Base-by-base conservation (phyloP, 2,888 invertebrate genomes). In the Nymphalis polychloros region DNA sequence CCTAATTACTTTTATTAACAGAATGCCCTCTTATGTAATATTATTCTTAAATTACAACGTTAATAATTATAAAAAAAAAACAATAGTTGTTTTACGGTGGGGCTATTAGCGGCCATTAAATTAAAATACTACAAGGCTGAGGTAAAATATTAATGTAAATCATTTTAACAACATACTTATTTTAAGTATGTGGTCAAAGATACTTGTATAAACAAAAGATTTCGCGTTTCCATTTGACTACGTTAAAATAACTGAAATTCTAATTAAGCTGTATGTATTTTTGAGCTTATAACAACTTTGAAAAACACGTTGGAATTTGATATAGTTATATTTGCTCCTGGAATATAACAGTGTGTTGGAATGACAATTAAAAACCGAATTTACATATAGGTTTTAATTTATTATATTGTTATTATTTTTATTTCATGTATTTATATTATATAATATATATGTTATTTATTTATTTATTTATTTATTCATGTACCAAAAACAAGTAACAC, bases 81-180 rank as follows among this genome's bases (percentile, higher is more conserved):
- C 68, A 73, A 74, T 72, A 74, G 73, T 69, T 72, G 72, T 70
- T 73, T 59, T 68, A 67, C 73, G 72, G 72, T 73, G 65, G 73
- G 73, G 75, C 76, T 74, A 78, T 80, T 79, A 79, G 73, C 72
- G 73, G 72, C 69, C 72, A 77, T 77, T 76, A 78, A 77, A 77
- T 76, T 76, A 77, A 74, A 75, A 74, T 69, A 77, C 74, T 75
- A 79, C 75, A 77, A 73, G 72, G 73, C 75, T 77, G 67, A 67
- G 55, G 73, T 69, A 77, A 78, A 79, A 74, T 76, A 75, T 79
- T 78, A 76, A 81, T 77, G 79, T 77, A 73, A 79, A 78, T 78
- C 71, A 71, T 71, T 69, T 67, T 63, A 59, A 68, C 65, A 72
- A 67, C 72, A 71, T 72, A 75, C 69, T 76, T 73, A 70, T 71